Percentiles rank a stretch among this genome's conserved stretches.
These are phyloP conservation scores for Hirtodrosophila confusa DNA, from an alignment of 2,888 invertebrate species.

Conservation along the genomic window DNA sequence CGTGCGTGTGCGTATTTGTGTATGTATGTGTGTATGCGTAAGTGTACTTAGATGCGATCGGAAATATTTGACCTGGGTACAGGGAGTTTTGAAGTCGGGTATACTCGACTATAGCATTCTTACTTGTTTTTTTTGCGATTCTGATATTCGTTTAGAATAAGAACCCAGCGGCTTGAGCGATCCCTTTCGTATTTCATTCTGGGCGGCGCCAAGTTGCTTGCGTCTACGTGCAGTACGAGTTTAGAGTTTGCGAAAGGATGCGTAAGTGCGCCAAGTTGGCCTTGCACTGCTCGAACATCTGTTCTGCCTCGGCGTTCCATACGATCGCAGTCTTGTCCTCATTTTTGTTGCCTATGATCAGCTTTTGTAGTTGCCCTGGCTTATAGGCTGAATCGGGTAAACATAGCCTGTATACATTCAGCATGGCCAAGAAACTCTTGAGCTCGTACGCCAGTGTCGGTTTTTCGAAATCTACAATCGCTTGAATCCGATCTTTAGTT, in stretches of 20 bases:
- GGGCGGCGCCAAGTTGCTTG: conserved; percentile 34
- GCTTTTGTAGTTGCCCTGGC: conserved; percentile 31
- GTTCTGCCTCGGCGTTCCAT: conserved; percentile 32
- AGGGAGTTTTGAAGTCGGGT: conserved; percentile 19
- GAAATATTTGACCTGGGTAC: too few relatives aligned
- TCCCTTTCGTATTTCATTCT: conserved; percentile 19
- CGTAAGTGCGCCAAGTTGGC: conserved; percentile 13
- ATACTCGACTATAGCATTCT: too few relatives aligned
- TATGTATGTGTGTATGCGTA: too few relatives aligned
- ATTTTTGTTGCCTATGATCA: conserved; percentile 31
- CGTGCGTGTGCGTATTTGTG: too few relatives aligned
- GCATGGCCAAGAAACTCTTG: conserved; percentile 29
- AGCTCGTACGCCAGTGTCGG: conserved; percentile 30
- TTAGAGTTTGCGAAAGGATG: conserved; percentile 33
- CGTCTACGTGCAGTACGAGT: conserved; percentile 36
- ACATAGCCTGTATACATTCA: conserved; percentile 36
- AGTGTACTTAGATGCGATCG: too few relatives aligned
- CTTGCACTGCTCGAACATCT: conserved; percentile 40
- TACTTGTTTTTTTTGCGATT: conserved; percentile 11
- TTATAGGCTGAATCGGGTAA: conserved; percentile 21
- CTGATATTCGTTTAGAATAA: conserved; percentile 11
- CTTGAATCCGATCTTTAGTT: conserved; percentile 28
- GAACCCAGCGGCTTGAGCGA: conserved; percentile 5
- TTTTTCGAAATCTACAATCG: conserved; percentile 27
- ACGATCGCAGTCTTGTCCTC: conserved; percentile 30